phyloP scores from a whole-genome alignment of 1,140 invertebrate genomes.

The Lordiphosa collinella region DNA sequence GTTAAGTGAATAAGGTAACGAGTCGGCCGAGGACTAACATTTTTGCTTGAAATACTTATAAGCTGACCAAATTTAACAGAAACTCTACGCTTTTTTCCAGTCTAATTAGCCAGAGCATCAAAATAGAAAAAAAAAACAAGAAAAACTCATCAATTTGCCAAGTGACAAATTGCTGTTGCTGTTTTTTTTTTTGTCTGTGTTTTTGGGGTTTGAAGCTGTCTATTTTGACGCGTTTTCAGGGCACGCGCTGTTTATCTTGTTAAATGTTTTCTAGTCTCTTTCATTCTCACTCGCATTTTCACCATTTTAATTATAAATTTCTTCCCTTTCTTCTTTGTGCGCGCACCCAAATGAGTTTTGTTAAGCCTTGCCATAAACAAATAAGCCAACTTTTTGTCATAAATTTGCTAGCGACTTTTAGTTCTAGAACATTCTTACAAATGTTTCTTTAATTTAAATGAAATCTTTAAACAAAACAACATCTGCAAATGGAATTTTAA shows the following conservation, averaged over 20 bases:
- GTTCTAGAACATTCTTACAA: background rate
- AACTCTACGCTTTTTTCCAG: slow-evolving; percentile 16
- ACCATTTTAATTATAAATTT: slow-evolving; percentile 48
- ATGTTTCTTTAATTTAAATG: slow-evolving; percentile 16
- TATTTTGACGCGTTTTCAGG: slow-evolving; percentile 32
- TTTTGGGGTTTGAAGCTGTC: slow-evolving; percentile 17
- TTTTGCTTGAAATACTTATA: too few relatives aligned
- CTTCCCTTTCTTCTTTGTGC: slow-evolving; percentile 24
- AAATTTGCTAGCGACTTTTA: slow-evolving; percentile 4
- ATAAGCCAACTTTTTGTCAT: slow-evolving; percentile 12
- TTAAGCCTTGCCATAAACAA: slow-evolving; percentile 7
- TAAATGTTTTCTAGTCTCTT: slow-evolving; percentile 24
- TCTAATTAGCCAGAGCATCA: slow-evolving; percentile 1
- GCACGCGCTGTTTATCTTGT: slow-evolving; percentile 38
- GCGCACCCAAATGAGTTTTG: slow-evolving; percentile 34
- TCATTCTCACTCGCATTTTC: slow-evolving; percentile 9
- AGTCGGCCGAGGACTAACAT: too few relatives aligned
- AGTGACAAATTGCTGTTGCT: slow-evolving; percentile 31
- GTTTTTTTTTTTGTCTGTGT: background rate
- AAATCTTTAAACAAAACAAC: slow-evolving; percentile 57
- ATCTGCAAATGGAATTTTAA: slow-evolving; percentile 74
- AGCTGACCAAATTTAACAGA: slow-evolving; percentile 4
- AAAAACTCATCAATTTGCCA: slow-evolving; percentile 8
- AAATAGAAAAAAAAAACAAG: background rate
- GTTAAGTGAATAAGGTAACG: too few relatives aligned